Conservation (phyloP, 2,888 invertebrate species). For the Dasypogon diadema region DNA sequence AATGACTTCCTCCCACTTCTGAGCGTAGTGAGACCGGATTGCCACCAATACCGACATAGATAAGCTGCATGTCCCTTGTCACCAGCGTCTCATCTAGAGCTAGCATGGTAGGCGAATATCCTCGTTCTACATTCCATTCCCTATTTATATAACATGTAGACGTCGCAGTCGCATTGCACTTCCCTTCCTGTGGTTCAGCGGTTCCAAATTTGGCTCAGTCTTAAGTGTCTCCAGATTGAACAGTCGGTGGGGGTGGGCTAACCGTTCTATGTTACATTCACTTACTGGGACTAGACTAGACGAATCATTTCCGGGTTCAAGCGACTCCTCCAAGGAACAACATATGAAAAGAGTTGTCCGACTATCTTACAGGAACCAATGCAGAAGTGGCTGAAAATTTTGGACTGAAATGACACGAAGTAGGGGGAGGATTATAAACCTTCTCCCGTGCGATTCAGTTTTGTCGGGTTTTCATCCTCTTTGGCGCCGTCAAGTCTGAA, state of each 20-base stretch:
- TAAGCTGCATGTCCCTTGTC: neutral
- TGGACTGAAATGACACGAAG: neutral
- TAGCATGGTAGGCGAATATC: neutral
- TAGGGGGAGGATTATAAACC: conserved; percentile 24
- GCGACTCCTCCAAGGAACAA: conserved; percentile 18
- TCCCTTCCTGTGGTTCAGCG: conserved; percentile 25
- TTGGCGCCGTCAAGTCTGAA: conserved; percentile 54
- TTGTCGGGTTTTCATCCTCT: conserved; percentile 29
- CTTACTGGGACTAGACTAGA: conserved; percentile 1
- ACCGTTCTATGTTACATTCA: conserved; percentile 2
- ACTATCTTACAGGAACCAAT: conserved; percentile 8
- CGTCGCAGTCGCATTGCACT: conserved; percentile 42
- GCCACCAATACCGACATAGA: neutral
- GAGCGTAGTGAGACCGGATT: neutral
- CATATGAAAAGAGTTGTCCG: conserved; percentile 28
- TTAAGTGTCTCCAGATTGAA: conserved; percentile 38
- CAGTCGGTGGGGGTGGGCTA: conserved; percentile 22
- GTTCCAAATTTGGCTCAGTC: conserved; percentile 47
- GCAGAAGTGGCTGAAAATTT: neutral
- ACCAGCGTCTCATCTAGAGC: neutral
- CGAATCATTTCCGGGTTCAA: conserved; percentile 37
- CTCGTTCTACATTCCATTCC: neutral
- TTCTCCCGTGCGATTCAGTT: conserved; percentile 27
- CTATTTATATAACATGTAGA: conserved; percentile 22
- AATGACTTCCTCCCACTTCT: conserved; percentile 38